Conservation (phyloP, 23 tunicate species). For the Oikopleura albicans region DNA sequence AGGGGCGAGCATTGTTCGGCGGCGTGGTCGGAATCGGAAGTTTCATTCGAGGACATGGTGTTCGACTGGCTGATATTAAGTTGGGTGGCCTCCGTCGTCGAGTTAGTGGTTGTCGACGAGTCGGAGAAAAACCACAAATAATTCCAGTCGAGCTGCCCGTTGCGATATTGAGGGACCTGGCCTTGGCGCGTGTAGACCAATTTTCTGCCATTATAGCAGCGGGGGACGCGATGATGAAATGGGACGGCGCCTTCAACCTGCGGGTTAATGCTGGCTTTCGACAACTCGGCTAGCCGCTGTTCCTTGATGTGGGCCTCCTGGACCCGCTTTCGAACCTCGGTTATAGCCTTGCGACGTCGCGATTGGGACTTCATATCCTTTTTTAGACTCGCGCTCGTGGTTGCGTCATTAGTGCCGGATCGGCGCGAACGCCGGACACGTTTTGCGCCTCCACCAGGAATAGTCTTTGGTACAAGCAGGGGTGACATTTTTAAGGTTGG, state of each 20-base stretch:
- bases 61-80: neutral
- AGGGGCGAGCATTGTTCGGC: neutral
- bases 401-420: neutral
- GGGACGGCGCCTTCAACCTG: no score
- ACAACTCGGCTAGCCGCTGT: neutral
- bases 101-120: neutral
- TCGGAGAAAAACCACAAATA: conserved; percentile 3
- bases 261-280: no score
- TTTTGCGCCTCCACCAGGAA: neutral
- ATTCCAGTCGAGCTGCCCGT: conserved; percentile 16
- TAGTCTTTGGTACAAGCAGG: neutral
- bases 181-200: neutral
- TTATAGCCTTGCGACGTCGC: neutral
- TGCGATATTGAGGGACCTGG: neutral
- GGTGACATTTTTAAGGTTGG: neutral
- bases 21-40: neutral
- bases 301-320: neutral
- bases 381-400: neutral
- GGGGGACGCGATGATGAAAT: neutral
- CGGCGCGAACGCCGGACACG: neutral
- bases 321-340: neutral
- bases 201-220: neutral
- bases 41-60: neutral
- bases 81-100: neutral
- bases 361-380: neutral